A percentile compares a stretch with the other conserved stretches of the same genome.
These are phyloP conservation scores for Fopius arisanus DNA, from an alignment of 1,140 invertebrate genomes.

Conservation along the genomic window DNA sequence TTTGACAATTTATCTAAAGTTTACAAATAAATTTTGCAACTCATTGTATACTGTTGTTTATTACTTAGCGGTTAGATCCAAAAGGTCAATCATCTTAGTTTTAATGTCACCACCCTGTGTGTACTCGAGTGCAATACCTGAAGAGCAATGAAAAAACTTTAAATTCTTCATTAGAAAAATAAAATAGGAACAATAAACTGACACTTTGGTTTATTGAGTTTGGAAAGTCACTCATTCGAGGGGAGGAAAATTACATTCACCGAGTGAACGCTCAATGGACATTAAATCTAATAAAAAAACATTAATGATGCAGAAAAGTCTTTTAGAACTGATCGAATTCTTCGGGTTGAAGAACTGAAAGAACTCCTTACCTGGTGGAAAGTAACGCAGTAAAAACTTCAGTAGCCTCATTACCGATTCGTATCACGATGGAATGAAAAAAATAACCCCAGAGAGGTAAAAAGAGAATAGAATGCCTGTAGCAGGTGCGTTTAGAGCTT, in stretches of 20 bases:
- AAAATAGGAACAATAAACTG: conserved; percentile 7
- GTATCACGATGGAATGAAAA: conserved; percentile 14
- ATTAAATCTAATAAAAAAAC: conserved; percentile 17
- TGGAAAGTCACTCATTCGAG: neutral
- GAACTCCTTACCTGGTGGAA: conserved; percentile 67
- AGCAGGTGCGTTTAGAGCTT: conserved; percentile 14
- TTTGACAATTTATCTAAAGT: conserved; percentile 14
- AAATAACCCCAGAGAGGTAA: neutral
- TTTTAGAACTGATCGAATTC: conserved; percentile 19
- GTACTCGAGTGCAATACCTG: conserved; percentile 70
- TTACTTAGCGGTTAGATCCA: conserved; percentile 63
- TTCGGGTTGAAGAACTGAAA: neutral
- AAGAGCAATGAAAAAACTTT: conserved; percentile 20
- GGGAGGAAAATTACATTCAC: neutral
- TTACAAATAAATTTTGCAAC: neutral
- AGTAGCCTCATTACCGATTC: conserved; percentile 67
- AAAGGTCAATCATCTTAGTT: conserved; percentile 71
- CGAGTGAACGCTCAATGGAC: neutral
- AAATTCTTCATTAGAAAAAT: conserved; percentile 10
- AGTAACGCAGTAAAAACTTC: conserved; percentile 74
- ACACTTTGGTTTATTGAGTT: conserved; percentile 10
- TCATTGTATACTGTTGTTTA: conserved; percentile 7
- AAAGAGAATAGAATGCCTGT: neutral
- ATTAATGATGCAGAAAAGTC: neutral
- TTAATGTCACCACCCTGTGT: conserved; percentile 66